phyloP scores from a whole-genome alignment of 2,797 vertebrate species.

The Pogonophryne albipinna region DNA sequence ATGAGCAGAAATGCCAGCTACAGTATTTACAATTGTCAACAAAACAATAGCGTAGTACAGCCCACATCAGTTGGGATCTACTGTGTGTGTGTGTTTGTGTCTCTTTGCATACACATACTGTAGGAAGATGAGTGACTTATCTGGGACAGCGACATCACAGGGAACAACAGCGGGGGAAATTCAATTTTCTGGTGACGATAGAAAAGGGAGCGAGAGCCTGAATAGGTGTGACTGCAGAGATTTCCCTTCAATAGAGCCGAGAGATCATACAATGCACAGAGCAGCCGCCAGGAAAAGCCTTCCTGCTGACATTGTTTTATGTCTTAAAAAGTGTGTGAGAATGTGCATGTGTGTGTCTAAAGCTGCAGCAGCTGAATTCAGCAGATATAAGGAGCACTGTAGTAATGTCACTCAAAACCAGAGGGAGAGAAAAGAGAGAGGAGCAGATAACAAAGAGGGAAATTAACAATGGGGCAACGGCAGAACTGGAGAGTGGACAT shows the following conservation, averaged over 20 bases:
- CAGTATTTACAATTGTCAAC: slow-evolving; percentile 45
- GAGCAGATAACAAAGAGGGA: slow-evolving; percentile 51
- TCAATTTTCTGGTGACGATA: slow-evolving; percentile 75
- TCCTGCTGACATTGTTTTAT: slow-evolving; percentile 80
- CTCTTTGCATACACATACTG: slow-evolving; percentile 46
- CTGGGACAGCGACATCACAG: slow-evolving; percentile 80
- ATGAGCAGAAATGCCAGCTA: slow-evolving; percentile 27
- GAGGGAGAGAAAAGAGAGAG: slow-evolving; percentile 39
- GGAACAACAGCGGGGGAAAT: slow-evolving; percentile 74
- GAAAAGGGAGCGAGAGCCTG: slow-evolving; percentile 65
- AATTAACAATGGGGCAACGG: slow-evolving; percentile 48
- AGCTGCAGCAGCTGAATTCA: slow-evolving; percentile 77
- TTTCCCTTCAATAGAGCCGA: slow-evolving; percentile 71
- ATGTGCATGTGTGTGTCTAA: slow-evolving; percentile 26
- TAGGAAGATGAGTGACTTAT: slow-evolving; percentile 80
- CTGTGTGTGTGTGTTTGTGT: slow-evolving; percentile 36
- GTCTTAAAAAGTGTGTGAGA: slow-evolving; percentile 55
- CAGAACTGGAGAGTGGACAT: slow-evolving; percentile 47
- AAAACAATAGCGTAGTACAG: slow-evolving; percentile 45
- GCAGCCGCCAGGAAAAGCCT: slow-evolving; percentile 60
- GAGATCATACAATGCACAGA: slow-evolving; percentile 75
- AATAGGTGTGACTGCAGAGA: slow-evolving; percentile 79
- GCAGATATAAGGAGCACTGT: slow-evolving; percentile 72
- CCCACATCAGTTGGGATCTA: slow-evolving; percentile 21
- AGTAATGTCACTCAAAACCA: slow-evolving; percentile 71